Evolutionary conservation across 2,888 invertebrate species (phyloP).

Genomic region (Limulus polyphemus): DNA sequence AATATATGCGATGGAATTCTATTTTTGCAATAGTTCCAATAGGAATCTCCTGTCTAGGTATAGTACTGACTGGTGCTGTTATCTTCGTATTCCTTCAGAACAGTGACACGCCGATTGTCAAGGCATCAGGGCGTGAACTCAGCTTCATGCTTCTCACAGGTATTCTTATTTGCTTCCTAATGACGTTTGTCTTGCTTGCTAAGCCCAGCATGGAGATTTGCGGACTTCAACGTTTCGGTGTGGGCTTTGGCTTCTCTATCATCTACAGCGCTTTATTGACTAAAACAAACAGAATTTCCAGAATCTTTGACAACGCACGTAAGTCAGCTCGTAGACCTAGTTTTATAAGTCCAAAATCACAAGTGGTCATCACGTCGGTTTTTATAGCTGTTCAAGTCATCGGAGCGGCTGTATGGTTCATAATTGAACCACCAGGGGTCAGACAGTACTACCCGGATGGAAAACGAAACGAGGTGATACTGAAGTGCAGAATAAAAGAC

Average conservation of each 20-base stretch:
- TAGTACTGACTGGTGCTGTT: constrained; percentile 47
- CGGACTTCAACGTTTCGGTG: constrained; percentile 49
- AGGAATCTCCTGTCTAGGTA: constrained; percentile 49
- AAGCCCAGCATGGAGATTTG: constrained; percentile 47
- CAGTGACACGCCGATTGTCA: constrained; percentile 53
- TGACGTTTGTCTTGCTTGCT: constrained; percentile 49
- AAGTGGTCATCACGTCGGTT: constrained; percentile 47
- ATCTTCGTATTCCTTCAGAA: constrained; percentile 50
- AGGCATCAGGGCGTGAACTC: constrained; percentile 49
- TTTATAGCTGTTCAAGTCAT: constrained; percentile 45
- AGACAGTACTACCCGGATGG: constrained; percentile 45
- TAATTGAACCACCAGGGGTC: constrained; percentile 51
- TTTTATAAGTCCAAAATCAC: constrained; percentile 53
- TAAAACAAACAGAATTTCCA: constrained; percentile 50
- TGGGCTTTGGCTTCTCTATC: constrained; percentile 52
- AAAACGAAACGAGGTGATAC: constrained; percentile 44
- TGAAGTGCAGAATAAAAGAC: constrained; percentile 51
- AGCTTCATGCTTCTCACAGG: constrained; percentile 50
- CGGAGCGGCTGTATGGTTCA: constrained; percentile 50
- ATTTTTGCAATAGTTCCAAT: constrained; percentile 52
- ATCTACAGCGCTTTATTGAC: constrained; percentile 53
- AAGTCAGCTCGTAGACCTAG: constrained; percentile 49
- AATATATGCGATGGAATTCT: constrained; percentile 53
- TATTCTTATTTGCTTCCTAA: constrained; percentile 49
- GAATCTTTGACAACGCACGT: constrained; percentile 51